phyloP scores from a whole-genome alignment of 1,140 invertebrate species.

The Pseudoatta argentina region DNA sequence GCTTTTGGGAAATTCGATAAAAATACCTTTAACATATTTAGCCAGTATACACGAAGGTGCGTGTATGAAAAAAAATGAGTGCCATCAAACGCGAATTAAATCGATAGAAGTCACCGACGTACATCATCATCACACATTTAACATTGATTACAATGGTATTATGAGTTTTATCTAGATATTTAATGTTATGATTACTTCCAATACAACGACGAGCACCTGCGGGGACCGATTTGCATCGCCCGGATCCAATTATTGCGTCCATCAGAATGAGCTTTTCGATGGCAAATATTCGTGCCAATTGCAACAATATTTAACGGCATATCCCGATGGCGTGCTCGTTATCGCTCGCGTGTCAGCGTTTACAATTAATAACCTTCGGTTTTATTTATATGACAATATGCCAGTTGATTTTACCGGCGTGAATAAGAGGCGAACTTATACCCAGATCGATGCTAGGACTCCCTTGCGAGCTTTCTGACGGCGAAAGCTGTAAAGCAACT shows the following conservation, averaged over 20 bases:
- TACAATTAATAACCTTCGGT: slow-evolving; percentile 60
- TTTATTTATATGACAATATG: slow-evolving; percentile 58
- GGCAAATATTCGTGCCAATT: slow-evolving; percentile 63
- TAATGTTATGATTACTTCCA: slow-evolving; percentile 49
- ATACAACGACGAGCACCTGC: slow-evolving; percentile 16
- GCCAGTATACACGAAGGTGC: neutral
- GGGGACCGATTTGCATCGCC: slow-evolving; percentile 48
- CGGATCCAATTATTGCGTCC: slow-evolving; percentile 56
- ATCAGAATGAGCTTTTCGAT: slow-evolving; percentile 52
- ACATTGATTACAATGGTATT: slow-evolving; percentile 25
- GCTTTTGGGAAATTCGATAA: neutral
- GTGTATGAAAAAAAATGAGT: neutral
- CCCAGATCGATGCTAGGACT: slow-evolving; percentile 29
- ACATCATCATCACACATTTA: slow-evolving; percentile 6
- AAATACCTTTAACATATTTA: slow-evolving; percentile 14
- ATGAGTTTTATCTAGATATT: slow-evolving; percentile 36
- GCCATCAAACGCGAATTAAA: neutral
- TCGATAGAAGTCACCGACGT: neutral
- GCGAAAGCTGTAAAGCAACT: neutral
- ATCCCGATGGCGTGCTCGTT: slow-evolving; percentile 54
- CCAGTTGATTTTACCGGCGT: slow-evolving; percentile 28
- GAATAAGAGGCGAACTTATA: slow-evolving; percentile 5
- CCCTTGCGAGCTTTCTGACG: neutral
- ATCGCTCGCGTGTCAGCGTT: slow-evolving; percentile 52
- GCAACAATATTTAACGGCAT: slow-evolving; percentile 60